A percentile compares a stretch with the other conserved stretches of the same genome.
phyloP scores from a whole-genome alignment of 2,113 vertebrate species.

The Bettongia penicillata region DNA sequence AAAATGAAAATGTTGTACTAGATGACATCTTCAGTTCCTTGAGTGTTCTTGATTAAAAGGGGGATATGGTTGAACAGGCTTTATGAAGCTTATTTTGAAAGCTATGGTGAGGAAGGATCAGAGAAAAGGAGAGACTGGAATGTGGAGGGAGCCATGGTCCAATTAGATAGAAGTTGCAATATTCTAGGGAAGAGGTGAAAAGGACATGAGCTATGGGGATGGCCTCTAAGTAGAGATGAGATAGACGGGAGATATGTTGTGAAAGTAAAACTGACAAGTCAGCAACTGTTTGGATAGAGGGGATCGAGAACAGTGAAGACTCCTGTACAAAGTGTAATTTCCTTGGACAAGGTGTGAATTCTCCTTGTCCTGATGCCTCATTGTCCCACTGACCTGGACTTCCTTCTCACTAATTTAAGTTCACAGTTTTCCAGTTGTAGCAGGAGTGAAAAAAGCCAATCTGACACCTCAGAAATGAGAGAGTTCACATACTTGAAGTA shows the following conservation, averaged over 20 bases:
- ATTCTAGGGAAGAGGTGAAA: not conserved
- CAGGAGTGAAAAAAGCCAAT: not conserved
- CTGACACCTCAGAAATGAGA: not conserved
- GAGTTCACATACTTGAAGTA: not conserved
- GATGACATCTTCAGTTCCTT: not conserved
- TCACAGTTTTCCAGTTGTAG: not conserved
- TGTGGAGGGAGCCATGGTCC: not conserved
- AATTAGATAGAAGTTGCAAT: not conserved
- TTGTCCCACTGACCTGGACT: not conserved
- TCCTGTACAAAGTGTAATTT: not conserved
- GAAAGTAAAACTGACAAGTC: not conserved
- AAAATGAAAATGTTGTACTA: not conserved
- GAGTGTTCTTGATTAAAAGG: not conserved
- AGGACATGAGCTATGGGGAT: not conserved
- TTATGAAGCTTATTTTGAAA: not conserved
- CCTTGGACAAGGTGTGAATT: not conserved
- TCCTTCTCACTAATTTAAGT: not conserved
- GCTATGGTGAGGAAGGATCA: not conserved
- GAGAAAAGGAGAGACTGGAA: not conserved
- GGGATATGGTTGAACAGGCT: not conserved
- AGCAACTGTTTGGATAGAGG: not conserved
- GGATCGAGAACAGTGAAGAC: not conserved
- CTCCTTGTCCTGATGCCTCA: not conserved
- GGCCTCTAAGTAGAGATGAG: not conserved
- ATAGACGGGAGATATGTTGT: not conserved